These are phyloP conservation scores for Rallus crepitans DNA, from an alignment of 2,797 vertebrate genomes.

Conservation along the genomic window DNA sequence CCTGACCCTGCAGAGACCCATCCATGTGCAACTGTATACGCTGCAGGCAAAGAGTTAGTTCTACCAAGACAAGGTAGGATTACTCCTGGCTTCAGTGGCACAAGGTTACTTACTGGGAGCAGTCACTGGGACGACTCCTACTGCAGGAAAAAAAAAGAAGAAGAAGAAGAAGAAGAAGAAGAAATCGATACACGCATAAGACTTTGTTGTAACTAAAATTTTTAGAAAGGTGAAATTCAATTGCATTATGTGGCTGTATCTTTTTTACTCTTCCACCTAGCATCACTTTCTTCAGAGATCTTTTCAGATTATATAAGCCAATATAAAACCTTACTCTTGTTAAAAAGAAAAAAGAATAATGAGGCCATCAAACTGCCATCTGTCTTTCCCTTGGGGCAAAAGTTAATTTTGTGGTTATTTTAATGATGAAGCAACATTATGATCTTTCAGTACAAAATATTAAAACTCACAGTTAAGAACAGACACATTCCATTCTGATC, in stretches of 20 bases:
- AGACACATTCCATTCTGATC: conserved; percentile 65
- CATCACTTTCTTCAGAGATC: conserved; percentile 30
- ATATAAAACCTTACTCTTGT: conserved; percentile 49
- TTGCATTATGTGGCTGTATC: not conserved
- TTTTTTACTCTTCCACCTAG: conserved; percentile 1
- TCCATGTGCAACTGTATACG: not conserved
- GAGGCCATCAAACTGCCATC: conserved; percentile 72
- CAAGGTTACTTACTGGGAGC: not conserved
- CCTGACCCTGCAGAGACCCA: not conserved
- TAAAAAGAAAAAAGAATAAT: conserved; percentile 68
- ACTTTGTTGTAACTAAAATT: not conserved
- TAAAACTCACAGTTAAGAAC: conserved; percentile 69
- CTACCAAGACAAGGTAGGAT: not conserved
- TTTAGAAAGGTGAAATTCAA: conserved; percentile 1
- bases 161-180: not conserved
- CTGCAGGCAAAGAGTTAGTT: not conserved
- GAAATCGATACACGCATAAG: fast-evolving
- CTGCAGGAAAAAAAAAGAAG: not conserved
- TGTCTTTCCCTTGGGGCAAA: conserved; percentile 67
- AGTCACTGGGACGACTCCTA: not conserved
- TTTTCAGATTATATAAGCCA: conserved; percentile 54
- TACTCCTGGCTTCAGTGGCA: not conserved
- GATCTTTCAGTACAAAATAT: conserved; percentile 72
- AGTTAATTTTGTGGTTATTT: conserved; percentile 72
- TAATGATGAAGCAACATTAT: conserved; percentile 74